Base-by-base conservation (phyloP, 2,888 invertebrate species). In the Machimus atricapillus region DNA sequence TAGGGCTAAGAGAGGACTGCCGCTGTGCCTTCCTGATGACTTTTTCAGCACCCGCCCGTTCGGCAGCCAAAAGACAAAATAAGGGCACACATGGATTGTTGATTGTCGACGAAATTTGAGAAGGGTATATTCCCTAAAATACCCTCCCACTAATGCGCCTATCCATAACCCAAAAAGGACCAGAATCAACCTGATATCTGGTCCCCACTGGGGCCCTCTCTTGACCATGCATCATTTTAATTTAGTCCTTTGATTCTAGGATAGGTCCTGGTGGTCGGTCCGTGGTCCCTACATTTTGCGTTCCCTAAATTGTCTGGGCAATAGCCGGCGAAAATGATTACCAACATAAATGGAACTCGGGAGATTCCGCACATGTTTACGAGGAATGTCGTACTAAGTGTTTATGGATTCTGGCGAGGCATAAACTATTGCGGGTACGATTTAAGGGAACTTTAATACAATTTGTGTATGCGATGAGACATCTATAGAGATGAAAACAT, bases 161-260 rank as follows among this genome's bases (percentile, higher is more conserved):
- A 34, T 8, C 8, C 23, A n/a, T 12, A 46, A 9, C 5, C 7
- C 6, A 56, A 81, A 52, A 52, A 31, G 23, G 34, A 31, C 46
- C 52, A 56, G 56, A 23, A 14, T 12, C 66, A 81, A 81, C 81
- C 46, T 34, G 56, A 43, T 81, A 46, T 52, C 31, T 56, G 52
- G 16, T 31, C 81, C 27, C 46, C 31, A 31, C 14, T 46, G 16
- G 78, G 40, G 27, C 43, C 16, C 34, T 81, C 43, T 43, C 27
- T 46, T 46, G 81, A 52, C 81, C 40, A 56, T 81, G 31, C 52
- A 56, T 81, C 81, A 81, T 81, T 81, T 81, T 56, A 81, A 56
- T 81, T 52, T 46, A 81, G 27, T 81, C 56, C 27, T 52, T 81
- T 56, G 27, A 56, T 43, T 40, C 46, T 27, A 43, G 19, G 40